Conservation (phyloP, 2,797 vertebrate genomes). For the Neopelma chrysocephalum region DNA sequence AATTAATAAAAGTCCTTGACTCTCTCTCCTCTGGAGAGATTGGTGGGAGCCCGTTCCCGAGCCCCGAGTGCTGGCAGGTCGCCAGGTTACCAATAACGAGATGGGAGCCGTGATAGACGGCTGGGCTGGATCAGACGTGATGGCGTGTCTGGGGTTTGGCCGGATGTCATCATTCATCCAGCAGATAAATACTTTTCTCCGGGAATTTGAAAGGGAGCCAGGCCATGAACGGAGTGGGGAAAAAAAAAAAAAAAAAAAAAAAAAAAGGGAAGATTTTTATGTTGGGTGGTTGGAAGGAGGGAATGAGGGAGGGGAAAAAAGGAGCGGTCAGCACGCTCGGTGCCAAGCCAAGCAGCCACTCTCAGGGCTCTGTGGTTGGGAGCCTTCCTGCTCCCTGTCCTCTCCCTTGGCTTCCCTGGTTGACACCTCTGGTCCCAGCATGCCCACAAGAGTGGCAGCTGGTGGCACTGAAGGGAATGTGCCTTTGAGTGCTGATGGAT, state of each 20-base stretch:
- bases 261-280: not conserved
- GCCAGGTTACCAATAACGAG: not conserved
- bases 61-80: not conserved
- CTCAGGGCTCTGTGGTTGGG: rapidly evolving
- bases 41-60: slow-evolving; percentile 29
- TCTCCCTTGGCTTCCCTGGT: not conserved
- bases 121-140: slow-evolving; percentile 5
- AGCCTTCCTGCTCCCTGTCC: not conserved
- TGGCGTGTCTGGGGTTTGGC: slow-evolving; percentile 42
- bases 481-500: not conserved
- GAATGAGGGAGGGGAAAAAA: not conserved
- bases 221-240: not conserved
- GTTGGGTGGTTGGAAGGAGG: not conserved
- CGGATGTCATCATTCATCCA: slow-evolving; percentile 50
- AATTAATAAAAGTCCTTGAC: slow-evolving; percentile 65
- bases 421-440: not conserved
- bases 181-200: slow-evolving; percentile 36
- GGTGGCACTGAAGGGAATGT: not conserved
- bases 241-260: too few species aligned
- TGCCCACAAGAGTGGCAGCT: not conserved
- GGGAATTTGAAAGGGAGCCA: slow-evolving; percentile 47
- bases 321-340: not conserved
- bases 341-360: not conserved
- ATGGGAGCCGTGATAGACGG: slow-evolving; percentile 14
- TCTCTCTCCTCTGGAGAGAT: slow-evolving; percentile 48